Conservation (phyloP, 1,140 invertebrate genomes). For the Pseudachorutes palmiensis region DNA sequence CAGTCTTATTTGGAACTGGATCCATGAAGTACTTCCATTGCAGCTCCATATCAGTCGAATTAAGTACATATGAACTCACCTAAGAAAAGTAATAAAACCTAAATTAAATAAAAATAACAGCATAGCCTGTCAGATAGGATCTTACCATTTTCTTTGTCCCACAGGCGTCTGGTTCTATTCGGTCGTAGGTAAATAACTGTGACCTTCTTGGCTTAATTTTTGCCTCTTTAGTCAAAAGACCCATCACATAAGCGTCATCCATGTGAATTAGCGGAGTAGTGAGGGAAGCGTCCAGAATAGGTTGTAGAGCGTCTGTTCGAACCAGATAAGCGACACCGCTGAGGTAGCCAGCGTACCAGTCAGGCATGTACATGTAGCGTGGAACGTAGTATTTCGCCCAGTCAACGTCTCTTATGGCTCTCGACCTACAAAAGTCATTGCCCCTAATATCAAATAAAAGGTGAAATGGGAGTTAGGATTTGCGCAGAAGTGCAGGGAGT, state of each 20-base stretch:
- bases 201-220: neutral
- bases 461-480: neutral
- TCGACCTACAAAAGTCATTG: neutral
- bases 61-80: too few species aligned
- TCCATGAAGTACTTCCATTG: too few species aligned
- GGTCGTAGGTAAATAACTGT: neutral
- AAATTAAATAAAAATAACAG: too few species aligned
- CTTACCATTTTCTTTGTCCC: too few species aligned
- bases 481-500: neutral
- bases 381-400: conserved; percentile 17
- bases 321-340: conserved; percentile 14
- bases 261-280: conserved; percentile 21
- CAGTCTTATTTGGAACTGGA: too few species aligned
- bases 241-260: conserved; percentile 6
- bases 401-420: neutral
- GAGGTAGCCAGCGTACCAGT: conserved; percentile 7
- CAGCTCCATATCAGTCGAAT: too few species aligned
- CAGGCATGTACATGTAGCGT: conserved; percentile 14
- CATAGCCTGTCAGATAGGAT: too few species aligned
- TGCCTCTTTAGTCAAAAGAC: neutral
- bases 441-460: conserved; percentile 6
- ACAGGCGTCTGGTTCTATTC: too few species aligned
- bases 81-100: too few species aligned
- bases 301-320: conserved; percentile 6
- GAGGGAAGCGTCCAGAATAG: conserved; percentile 7